Base-by-base conservation (phyloP, 2,888 invertebrate genomes). In the Drosophila diplacantha region DNA sequence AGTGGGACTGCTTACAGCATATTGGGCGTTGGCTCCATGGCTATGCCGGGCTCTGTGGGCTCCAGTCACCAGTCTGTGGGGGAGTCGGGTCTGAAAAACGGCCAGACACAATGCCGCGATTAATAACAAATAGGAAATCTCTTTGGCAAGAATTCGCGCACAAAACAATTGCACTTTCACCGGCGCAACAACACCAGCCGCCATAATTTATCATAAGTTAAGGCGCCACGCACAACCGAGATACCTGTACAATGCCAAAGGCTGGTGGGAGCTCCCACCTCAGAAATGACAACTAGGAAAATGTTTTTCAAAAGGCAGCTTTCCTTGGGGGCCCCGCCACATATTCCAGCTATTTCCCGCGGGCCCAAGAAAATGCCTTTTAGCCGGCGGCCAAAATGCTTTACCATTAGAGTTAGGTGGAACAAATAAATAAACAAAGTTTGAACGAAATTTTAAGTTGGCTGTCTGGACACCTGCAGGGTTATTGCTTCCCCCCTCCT, bases 161-260 rank as follows among this genome's bases (percentile, higher is more conserved):
- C 69, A 61, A 62, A 43, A 82, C 81, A 83, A 83, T 78, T 75
- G 83, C 75, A 77, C 81, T 81, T 81, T 81, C 81, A 66, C 83
- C 75, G 47, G 8, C n/a, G 50, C 37, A 49, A 24, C 24, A 41
- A 24, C 41, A 41, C 44, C 44, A 44, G 9, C 44, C 29, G 29
- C 68, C 83, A 80, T 80, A 80, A 83, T 71, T 81, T 76, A 83
- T 81, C 76, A 80, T 76, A 83, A 75, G 66, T 74, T 75, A 66
- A 61, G 57, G 37, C 61, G 50, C 56, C 56, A 60, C 75, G 72
- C 74, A 57, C 55, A 69, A 65, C 72, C 52, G 38, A 35, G 37
- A 38, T 38, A 20, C 12, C 11, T 14, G 12, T 37, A 52, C 59
- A 53, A 22, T 61, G 38, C 47, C 39, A 29, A 6, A 14, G 20